Percentiles rank a stretch among this genome's conserved stretches.
Evolutionary conservation across 2,113 vertebrate genomes (phyloP).

Genomic region (Bostrychus sinensis): DNA sequence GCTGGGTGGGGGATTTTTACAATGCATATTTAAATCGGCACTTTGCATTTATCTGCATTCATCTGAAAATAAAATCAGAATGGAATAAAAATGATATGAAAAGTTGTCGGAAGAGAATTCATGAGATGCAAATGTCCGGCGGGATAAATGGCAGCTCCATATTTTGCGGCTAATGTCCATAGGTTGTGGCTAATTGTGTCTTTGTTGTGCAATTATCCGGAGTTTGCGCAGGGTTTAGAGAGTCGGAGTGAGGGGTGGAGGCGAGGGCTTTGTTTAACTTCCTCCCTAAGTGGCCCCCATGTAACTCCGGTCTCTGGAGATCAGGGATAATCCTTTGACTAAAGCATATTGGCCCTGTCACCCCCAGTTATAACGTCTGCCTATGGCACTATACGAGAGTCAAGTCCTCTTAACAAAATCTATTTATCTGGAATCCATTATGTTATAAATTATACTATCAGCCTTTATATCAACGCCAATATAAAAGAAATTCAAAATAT

Average conservation of each 20-base stretch:
- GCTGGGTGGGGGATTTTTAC: constrained; percentile 24
- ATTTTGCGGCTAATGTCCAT: constrained; percentile 72
- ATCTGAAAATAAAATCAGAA: constrained; percentile 69
- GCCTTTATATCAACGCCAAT: too few species aligned
- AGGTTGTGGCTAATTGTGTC: constrained; percentile 79
- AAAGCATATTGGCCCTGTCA: constrained; percentile 74
- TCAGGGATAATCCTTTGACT: constrained; percentile 68
- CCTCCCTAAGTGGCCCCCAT: constrained; percentile 55
- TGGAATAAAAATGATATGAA: constrained; percentile 48
- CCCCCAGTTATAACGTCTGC: constrained; percentile 45
- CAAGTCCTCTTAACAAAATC: too few species aligned
- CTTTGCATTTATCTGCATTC: constrained; percentile 80
- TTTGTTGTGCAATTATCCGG: constrained; percentile 81
- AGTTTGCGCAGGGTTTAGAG: constrained; percentile 78
- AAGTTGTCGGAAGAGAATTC: constrained; percentile 63
- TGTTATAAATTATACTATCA: too few species aligned
- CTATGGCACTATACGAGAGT: too few species aligned
- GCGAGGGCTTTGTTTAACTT: constrained; percentile 75
- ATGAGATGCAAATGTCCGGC: constrained; percentile 81
- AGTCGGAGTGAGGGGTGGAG: constrained; percentile 47
- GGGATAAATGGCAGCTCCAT: constrained; percentile 68
- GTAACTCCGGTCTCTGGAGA: constrained; percentile 69
- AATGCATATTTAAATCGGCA: constrained; percentile 82
- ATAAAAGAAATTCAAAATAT: too few species aligned
- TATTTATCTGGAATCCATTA: too few species aligned